Evolutionary conservation across 2,797 vertebrate species (phyloP).

Genomic region (Myotis vivesi): DNA sequence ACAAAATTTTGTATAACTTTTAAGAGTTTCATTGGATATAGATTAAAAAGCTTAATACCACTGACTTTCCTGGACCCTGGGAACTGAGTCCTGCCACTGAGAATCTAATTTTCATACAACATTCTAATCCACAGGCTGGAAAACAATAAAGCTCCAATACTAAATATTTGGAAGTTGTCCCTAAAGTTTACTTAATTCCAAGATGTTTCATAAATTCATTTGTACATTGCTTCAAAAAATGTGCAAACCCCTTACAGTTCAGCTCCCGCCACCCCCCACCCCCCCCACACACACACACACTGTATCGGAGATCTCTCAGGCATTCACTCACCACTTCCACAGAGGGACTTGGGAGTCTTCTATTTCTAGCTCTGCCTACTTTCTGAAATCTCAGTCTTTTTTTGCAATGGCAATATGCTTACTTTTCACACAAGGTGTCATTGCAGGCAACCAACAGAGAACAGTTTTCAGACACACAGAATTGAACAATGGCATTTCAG

Average conservation of each 20-base stretch:
- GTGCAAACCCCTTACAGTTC: neutral
- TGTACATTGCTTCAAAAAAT: neutral
- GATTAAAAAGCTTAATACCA: too few relatives aligned
- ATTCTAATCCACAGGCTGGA: neutral
- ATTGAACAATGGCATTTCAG: constrained; percentile 79
- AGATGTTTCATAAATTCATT: neutral
- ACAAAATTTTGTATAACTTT: neutral
- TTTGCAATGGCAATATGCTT: constrained; percentile 81
- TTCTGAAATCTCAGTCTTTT: neutral
- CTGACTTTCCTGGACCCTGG: too few relatives aligned
- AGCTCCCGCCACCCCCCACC: neutral
- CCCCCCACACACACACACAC: neutral
- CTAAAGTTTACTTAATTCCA: neutral
- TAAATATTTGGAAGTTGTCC: neutral
- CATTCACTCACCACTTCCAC: neutral
- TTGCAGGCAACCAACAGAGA: constrained; percentile 81
- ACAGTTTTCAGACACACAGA: constrained; percentile 78
- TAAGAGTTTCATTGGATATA: neutral
- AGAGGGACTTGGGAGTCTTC: neutral
- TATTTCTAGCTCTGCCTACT: neutral
- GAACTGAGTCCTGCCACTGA: too few relatives aligned
- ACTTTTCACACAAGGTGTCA: constrained; percentile 84
- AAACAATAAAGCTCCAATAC: neutral
- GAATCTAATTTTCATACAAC: neutral
- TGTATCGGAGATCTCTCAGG: neutral